Evolutionary conservation across 2,888 invertebrate genomes (phyloP), one percentile per base, ranked within the genome.

Genomic region (Lithophane socia): DNA sequence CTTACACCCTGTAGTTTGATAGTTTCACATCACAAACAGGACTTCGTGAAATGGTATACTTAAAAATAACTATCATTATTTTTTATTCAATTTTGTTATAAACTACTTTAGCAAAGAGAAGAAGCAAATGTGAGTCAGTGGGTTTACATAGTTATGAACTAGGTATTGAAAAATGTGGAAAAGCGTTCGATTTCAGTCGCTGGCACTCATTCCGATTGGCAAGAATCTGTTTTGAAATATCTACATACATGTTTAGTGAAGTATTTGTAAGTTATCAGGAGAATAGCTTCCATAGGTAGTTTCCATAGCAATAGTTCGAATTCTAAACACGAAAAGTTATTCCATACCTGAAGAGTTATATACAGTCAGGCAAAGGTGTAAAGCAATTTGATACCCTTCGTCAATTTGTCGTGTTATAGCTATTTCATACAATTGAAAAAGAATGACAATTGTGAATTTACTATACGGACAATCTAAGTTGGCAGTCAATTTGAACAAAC

Each of bases 201-300:
- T 82, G 83, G 82, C 82, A 82, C 67, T n/a, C 21, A 10, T 37
- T 42, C 4, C 13, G 18, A 52, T 82, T 79, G 83, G 83, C 83
- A 83, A 56, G 70, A 71, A 64, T 65, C 16, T 18, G 18, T 68
- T 61, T 73, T 29, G 12, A 73, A 61, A 70, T 61, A 65, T 3
- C 42, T 44, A 64, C 3, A 16, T n/a, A 61, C 52, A 54, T 67
- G 7, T 49, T 66, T 2, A 37, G 56, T 58, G n/a, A 24, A 61
- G 4, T 44, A 61, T 60, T 18, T 64, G 18, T 47, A 9, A 21
- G 21, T 24, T 47, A 2, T 18, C 64, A 5, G 16, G 2, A 44
- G 5, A 5, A 18, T 12, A 24, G 29, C 18, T 24, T 10, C 24
- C 18, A 18, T n/a, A 18, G 10, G 10, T 65, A 47, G 7, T 24